phyloP scores from a whole-genome alignment of 2,113 vertebrate species.

The Sylvietta virens region DNA sequence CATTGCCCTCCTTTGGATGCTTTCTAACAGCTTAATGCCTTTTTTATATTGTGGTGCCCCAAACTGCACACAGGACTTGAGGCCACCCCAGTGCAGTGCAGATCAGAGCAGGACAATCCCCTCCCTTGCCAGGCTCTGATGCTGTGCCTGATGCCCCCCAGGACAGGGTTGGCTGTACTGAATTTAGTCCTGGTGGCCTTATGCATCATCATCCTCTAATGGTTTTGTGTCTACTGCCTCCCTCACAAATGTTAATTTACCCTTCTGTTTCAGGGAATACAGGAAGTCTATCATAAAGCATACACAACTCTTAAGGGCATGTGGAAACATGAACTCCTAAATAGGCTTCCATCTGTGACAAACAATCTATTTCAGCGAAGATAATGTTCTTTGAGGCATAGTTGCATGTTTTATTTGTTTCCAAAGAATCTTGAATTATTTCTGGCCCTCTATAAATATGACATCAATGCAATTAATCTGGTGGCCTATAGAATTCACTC shows the following conservation, averaged over 20 bases:
- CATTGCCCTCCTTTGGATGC: not conserved
- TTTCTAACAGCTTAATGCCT: not conserved
- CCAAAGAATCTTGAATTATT: not conserved
- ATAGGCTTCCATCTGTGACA: not conserved
- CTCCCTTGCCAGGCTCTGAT: rapidly evolving
- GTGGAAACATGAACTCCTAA: not conserved
- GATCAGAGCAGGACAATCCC: not conserved
- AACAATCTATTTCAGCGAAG: not conserved
- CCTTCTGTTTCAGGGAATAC: not conserved
- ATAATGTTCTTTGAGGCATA: not conserved
- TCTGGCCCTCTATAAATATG: not conserved
- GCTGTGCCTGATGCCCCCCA: not conserved
- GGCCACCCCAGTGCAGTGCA: not conserved
- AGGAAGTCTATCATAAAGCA: not conserved
- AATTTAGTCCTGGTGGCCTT: not conserved
- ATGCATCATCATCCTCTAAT: not conserved
- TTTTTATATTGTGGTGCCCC: not conserved
- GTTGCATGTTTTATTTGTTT: not conserved
- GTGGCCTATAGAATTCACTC: not conserved
- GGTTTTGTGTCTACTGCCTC: not conserved
- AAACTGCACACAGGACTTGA: rapidly evolving
- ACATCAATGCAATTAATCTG: not conserved
- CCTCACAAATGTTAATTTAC: not conserved
- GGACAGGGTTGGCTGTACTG: rapidly evolving
- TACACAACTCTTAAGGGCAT: not conserved